Evolutionary conservation across 1,140 invertebrate genomes (phyloP).

Genomic region (Pseudachorutes palmiensis): DNA sequence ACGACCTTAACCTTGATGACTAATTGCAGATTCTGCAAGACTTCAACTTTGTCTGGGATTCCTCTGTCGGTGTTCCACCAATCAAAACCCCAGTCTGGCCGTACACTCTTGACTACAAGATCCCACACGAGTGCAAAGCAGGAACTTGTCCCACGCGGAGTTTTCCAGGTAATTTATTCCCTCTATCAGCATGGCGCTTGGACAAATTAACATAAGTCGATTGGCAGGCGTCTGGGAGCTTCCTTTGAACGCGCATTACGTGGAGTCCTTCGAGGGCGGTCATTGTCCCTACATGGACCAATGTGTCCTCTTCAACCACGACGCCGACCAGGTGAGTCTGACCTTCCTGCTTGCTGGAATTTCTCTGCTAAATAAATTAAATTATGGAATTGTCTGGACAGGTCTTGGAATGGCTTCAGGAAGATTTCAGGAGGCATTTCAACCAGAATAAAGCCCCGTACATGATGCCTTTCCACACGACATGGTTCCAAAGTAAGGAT

Average conservation of each 20-base stretch:
- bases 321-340: constrained; percentile 58
- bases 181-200: not conserved
- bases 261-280: constrained; percentile 78
- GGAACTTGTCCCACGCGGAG: constrained; percentile 82
- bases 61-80: constrained; percentile 78
- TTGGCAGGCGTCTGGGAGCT: constrained; percentile 78
- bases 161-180: constrained; percentile 60
- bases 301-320: constrained; percentile 82
- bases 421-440: constrained; percentile 80
- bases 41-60: constrained; percentile 86
- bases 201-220: not conserved
- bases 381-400: constrained; percentile 30
- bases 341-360: constrained; percentile 23
- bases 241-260: constrained; percentile 84
- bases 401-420: constrained; percentile 77
- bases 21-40: constrained; percentile 67
- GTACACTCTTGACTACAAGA: constrained; percentile 84
- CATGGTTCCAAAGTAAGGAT: constrained; percentile 87
- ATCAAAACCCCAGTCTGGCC: constrained; percentile 79
- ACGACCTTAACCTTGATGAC: not conserved
- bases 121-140: constrained; percentile 83
- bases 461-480: constrained; percentile 89
- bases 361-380: not conserved
- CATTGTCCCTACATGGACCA: constrained; percentile 88
- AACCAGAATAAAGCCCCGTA: constrained; percentile 81